phyloP scores from a whole-genome alignment of 2,113 vertebrate genomes.

The Spea bombifrons region DNA sequence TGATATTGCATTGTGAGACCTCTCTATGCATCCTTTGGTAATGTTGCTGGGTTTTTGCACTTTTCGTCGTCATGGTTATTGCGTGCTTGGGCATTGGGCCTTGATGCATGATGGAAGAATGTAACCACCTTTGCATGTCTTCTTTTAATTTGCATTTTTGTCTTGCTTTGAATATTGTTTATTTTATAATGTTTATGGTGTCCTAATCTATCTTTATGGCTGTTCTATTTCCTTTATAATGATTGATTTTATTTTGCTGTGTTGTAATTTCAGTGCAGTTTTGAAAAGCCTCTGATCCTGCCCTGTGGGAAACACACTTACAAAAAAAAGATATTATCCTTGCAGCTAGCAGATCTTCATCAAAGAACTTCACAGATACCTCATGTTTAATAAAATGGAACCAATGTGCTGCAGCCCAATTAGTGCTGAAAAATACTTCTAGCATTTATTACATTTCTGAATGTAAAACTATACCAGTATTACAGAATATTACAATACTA shows the following conservation, averaged over 20 bases:
- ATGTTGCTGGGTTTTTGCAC: slow-evolving; percentile 95
- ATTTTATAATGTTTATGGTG: slow-evolving; percentile 39
- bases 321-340: too few species aligned
- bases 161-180: slow-evolving; percentile 47
- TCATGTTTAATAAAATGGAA: too few species aligned
- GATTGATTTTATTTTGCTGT: slow-evolving; percentile 62
- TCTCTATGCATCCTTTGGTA: slow-evolving; percentile 96
- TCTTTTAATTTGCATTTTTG: slow-evolving; percentile 56
- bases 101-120: slow-evolving; percentile 97
- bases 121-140: slow-evolving; percentile 91
- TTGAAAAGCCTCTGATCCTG: slow-evolving; percentile 81
- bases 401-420: too few species aligned
- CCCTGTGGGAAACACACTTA: slow-evolving; percentile 41
- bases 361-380: too few species aligned
- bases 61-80: slow-evolving; percentile 89
- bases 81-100: slow-evolving; percentile 79
- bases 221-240: slow-evolving; percentile 57
- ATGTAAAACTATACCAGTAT: too few species aligned
- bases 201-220: neutral
- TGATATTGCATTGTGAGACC: slow-evolving; percentile 92
- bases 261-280: slow-evolving; percentile 67
- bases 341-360: too few species aligned
- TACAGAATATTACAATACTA: too few species aligned
- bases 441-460: too few species aligned
- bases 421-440: too few species aligned